Base-by-base conservation (phyloP, 2,797 vertebrate genomes). In the Myotis findleyi region DNA sequence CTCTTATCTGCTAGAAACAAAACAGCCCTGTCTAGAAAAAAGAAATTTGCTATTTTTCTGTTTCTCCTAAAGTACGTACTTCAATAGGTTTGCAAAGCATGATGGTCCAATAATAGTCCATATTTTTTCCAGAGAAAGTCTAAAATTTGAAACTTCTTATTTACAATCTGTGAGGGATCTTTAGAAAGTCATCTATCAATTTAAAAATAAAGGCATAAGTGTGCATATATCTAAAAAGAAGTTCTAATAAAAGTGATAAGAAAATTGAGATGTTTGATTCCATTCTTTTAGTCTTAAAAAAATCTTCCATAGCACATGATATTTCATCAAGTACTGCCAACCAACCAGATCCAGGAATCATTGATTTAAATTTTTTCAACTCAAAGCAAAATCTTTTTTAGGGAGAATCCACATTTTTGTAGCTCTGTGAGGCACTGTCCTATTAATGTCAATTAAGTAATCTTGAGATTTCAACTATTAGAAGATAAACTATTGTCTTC, bases 101-200 rank as follows among this genome's bases (percentile, higher is more conserved):
- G 5, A 90, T 59, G 44, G 9, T 81, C 68, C 80, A 64, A 95
- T 95, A 96, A 76, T 71, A 96, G 44, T 44, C 49, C 57, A 17
- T 62, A 49, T 59, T 87, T 94, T 82, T 93, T 55, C 85, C 93
- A 94, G 5, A 49, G 23, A 68, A 89, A 94, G 75, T 94, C 93
- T 96, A 96, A 94, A 93, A 91, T 95, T 82, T 93, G 66, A 23
- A 86, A 94, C 6, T 89, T 88, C 64, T 91, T 83, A 83, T 93
- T 96, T 93, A 44, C 25, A 91, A 68, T 87, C 75, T 93, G 41
- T 71, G 14, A 87, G 33, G 25, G 23, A 6, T 41, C 27, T 71
- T 62, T 30, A 51, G 3, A 87, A 93, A 81, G 44, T 69, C 44
- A 73, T 66, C 12, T 66, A 64, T 55, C 57, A 95, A 66, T 69